Conservation (phyloP, 37 sponge, comb jelly and placozoan genomes). For the Halichondria panicea region DNA sequence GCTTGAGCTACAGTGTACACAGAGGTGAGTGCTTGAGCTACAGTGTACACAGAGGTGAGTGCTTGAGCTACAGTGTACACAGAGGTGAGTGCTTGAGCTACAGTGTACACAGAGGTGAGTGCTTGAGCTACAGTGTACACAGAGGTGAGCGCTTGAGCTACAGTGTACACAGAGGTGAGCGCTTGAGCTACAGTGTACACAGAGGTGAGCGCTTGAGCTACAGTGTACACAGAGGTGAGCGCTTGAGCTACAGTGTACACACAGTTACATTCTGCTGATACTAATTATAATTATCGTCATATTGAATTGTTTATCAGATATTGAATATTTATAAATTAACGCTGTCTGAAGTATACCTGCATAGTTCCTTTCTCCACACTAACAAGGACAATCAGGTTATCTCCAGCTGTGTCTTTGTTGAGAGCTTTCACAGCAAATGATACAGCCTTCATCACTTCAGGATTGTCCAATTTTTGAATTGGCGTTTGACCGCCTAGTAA, state of each 20-base stretch:
- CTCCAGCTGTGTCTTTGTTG: slow-evolving; percentile 5
- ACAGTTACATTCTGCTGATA: background rate
- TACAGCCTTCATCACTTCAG: slow-evolving; percentile 1
- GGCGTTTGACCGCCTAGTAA: background rate
- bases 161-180: background rate
- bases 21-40: no score
- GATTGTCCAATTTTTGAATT: background rate
- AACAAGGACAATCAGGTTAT: slow-evolving; percentile 1
- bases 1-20: no score
- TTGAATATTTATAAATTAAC: no score
- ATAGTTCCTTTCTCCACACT: slow-evolving; percentile 1
- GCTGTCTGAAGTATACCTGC: no score
- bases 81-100: no score
- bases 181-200: background rate
- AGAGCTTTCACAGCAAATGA: slow-evolving; percentile 13
- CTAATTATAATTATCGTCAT: no score
- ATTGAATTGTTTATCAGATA: no score
- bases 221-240: background rate
- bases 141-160: no score
- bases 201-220: background rate
- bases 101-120: no score
- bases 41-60: no score
- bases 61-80: no score
- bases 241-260: background rate
- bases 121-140: no score